Conservation (phyloP, 1,140 invertebrate species). For the Drosophila arizonae region DNA sequence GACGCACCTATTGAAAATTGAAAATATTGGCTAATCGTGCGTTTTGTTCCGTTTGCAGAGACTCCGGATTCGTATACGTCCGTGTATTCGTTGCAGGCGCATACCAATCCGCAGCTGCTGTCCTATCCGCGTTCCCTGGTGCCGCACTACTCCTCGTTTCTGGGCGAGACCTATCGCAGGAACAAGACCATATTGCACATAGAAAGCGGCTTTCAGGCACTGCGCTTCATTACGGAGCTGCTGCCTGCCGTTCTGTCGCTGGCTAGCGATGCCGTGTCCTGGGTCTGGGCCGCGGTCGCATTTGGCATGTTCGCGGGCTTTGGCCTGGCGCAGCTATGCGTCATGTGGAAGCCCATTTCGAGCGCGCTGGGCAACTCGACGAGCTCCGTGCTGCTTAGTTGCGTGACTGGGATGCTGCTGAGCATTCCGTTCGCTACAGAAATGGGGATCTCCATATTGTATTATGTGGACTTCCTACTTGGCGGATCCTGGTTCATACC, state of each 20-base stretch:
- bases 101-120: constrained; percentile 82
- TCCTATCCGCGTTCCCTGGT: constrained; percentile 70
- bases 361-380: constrained; percentile 91
- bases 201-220: constrained; percentile 89
- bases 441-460: constrained; percentile 92
- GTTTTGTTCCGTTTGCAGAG: constrained; percentile 85
- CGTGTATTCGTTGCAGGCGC: constrained; percentile 80
- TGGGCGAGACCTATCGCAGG: constrained; percentile 82
- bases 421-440: constrained; percentile 94
- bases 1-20: neutral
- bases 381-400: constrained; percentile 93
- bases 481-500: constrained; percentile 94
- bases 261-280: constrained; percentile 82
- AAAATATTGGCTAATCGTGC: neutral
- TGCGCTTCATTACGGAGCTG: constrained; percentile 92
- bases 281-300: constrained; percentile 93
- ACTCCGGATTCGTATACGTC: constrained; percentile 88
- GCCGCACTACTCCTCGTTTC: constrained; percentile 77
- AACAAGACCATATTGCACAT: constrained; percentile 54
- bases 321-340: constrained; percentile 91
- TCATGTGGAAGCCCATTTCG: constrained; percentile 85
- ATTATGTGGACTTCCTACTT: constrained; percentile 92
- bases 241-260: constrained; percentile 92
- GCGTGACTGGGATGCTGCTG: constrained; percentile 91
- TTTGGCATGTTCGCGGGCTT: constrained; percentile 93